Evolutionary conservation across 2,797 vertebrate genomes (phyloP).

Genomic region (Danio choprae): DNA sequence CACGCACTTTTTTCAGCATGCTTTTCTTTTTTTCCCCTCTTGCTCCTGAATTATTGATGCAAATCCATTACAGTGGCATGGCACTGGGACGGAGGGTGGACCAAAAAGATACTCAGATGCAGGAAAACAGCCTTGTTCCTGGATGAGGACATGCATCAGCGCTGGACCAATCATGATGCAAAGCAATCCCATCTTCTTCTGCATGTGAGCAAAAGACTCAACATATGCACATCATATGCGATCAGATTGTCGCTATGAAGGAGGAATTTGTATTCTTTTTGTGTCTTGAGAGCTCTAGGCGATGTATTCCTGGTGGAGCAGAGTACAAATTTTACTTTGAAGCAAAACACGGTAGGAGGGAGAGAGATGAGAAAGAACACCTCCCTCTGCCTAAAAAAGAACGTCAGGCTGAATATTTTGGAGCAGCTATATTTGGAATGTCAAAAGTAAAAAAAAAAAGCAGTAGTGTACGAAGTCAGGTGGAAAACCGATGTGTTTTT

Average conservation of each 20-base stretch:
- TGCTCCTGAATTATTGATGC: slow-evolving; percentile 61
- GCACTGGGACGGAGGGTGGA: slow-evolving; percentile 37
- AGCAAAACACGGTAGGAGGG: slow-evolving; percentile 25
- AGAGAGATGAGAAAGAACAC: neutral
- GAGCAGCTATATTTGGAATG: slow-evolving; percentile 36
- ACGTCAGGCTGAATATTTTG: slow-evolving; percentile 22
- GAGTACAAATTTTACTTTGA: slow-evolving; percentile 40
- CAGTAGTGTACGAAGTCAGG: slow-evolving; percentile 1
- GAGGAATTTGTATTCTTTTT: slow-evolving; percentile 15
- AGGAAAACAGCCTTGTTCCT: neutral
- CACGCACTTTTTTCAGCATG: slow-evolving; percentile 1
- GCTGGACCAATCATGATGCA: slow-evolving; percentile 18
- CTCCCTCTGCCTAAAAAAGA: neutral
- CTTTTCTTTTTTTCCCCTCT: neutral
- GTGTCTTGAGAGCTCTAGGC: slow-evolving; percentile 39
- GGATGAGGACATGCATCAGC: neutral
- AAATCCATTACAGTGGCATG: slow-evolving; percentile 54
- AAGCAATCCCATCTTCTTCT: neutral
- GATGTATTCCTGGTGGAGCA: slow-evolving; percentile 34
- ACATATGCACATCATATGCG: slow-evolving; percentile 10
- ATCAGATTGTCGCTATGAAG: slow-evolving; percentile 19
- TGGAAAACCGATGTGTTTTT: neutral
- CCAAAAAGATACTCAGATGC: slow-evolving; percentile 25
- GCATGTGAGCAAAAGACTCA: slow-evolving; percentile 4
- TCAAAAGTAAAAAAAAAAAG: slow-evolving; percentile 3